Evolutionary conservation across 2,888 invertebrate species (phyloP), one percentile per base, ranked within the genome.

Genomic region (Agrilus cyanescens): DNA sequence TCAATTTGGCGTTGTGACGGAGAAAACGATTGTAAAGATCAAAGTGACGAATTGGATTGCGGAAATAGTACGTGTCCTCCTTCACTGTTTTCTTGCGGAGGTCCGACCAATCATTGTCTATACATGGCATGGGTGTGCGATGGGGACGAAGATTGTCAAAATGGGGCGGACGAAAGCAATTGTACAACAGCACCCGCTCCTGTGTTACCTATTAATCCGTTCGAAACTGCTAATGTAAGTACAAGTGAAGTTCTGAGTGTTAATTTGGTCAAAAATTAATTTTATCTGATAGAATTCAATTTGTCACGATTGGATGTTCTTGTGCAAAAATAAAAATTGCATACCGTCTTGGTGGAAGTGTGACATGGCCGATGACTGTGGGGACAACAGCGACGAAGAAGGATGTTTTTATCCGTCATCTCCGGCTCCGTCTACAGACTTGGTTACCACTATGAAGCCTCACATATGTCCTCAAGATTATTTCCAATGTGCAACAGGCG

Each of bases 341-440:
- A 71, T 85, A 36, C 85, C 85, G 0, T 76, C 78, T 49, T 83
- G 83, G 81, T 85, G 85, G 87, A 77, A 82, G 49, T 87, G 87
- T 57, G 87, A 87, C 56, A 75, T 70, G 18, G 79, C 82, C 2
- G 73, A 81, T 52, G 87, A 87, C 54, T 87, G 87, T 50, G 80
- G 76, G 0, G 85, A 87, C 50, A 71, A 72, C 32, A 80, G 81
- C 0, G 87, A 88, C 56, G 88, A 88, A 58, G 50, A 74, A 0
- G 82, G 80, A 20, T 53, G 56, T 47, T 48, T 46, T 32, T 32
- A 40, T 31, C 35, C 33, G 8, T 18, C 43, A n/a, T 29, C 44
- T 10, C 41, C 43, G 4, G 37, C 49, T 4, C 39, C 56, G 13
- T 29, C 53, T 5, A 51, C 56, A 32, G 37, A 50, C 1, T 47